Conservation (phyloP, 2,888 invertebrate species). For the Ornithoptera alexandrae region DNA sequence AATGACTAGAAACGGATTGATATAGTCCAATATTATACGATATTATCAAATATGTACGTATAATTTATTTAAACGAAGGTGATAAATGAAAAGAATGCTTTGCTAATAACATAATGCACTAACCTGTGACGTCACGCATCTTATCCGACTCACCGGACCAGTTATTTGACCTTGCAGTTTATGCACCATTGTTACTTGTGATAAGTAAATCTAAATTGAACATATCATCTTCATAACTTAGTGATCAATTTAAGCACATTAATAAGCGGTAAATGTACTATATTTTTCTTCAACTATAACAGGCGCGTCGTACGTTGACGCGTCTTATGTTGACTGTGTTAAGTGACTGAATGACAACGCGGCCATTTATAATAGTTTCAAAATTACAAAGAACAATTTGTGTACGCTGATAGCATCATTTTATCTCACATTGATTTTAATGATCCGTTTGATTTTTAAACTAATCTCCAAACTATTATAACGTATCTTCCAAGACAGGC, state of each 20-base stretch:
- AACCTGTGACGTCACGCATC: constrained; percentile 60
- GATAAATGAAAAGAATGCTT: too few relatives aligned
- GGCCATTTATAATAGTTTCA: background rate
- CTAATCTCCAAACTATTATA: too few relatives aligned
- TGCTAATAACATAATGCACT: constrained; percentile 30
- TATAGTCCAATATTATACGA: too few relatives aligned
- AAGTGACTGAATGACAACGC: background rate
- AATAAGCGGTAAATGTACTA: background rate
- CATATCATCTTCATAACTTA: background rate
- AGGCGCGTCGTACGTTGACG: background rate
- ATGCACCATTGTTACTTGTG: constrained; percentile 52
- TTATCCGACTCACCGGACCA: constrained; percentile 45
- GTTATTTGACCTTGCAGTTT: constrained; percentile 48
- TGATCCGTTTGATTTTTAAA: too few relatives aligned
- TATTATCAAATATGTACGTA: too few relatives aligned
- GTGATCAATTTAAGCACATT: background rate
- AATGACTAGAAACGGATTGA: too few relatives aligned
- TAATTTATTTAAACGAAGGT: too few relatives aligned
- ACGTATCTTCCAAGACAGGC: too few relatives aligned
- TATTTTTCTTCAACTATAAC: constrained; percentile 8
- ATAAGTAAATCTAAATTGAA: too few relatives aligned
- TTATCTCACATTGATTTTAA: too few relatives aligned
- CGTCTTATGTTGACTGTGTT: background rate
- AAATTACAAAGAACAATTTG: constrained; percentile 3
- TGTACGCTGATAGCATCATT: constrained; percentile 1